Evolutionary conservation across 2,888 invertebrate species (phyloP), one percentile per base, ranked within the genome.

Genomic region (Bruchidius siliquastri): DNA sequence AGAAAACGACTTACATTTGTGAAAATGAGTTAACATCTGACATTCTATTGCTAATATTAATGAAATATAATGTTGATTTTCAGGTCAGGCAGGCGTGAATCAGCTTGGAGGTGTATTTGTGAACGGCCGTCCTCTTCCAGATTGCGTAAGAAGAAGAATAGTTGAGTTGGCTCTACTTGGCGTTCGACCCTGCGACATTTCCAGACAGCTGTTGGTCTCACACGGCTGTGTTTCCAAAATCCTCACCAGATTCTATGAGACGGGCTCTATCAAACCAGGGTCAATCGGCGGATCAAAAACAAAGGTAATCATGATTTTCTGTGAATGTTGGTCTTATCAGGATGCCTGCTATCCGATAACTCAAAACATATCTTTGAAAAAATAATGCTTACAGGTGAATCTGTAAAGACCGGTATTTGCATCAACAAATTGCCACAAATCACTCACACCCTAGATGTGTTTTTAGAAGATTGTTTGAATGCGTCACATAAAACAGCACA

Each of bases 161-260:
- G 98, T 98, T 0, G 97, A 98, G 85, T 89, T 98, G 83, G 98
- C 98, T 26, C 89, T 97, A 82, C 92, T 97, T 88, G 98, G 98
- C 0, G 97, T 98, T 0, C 88, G 98, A 69, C 98, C 98, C 20
- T 98, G 98, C 86, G 98, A 98, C 88, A 98, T 98, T 86, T 97
- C 97, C 72, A 88, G 98, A 10, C 97, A 98, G 84, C 90, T 98
- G 74, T 91, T 98, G 72, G 98, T 98, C 71, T 97, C 97, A 0
- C 98, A 98, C 84, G 98, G 98, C 74, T 98, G 98, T 87, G 98
- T 98, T 72, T 97, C 97, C 79, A 98, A 98, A 89, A 98, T 98
- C 79, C 90, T 98, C 75, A 97, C 98, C 20, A 90, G 98, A 80
- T 98, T 96, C 88, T 97, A 98, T 88, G 98, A 98, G 88, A 98